Conservation (phyloP, 2,113 vertebrate genomes). For the Neotragus moschatus region DNA sequence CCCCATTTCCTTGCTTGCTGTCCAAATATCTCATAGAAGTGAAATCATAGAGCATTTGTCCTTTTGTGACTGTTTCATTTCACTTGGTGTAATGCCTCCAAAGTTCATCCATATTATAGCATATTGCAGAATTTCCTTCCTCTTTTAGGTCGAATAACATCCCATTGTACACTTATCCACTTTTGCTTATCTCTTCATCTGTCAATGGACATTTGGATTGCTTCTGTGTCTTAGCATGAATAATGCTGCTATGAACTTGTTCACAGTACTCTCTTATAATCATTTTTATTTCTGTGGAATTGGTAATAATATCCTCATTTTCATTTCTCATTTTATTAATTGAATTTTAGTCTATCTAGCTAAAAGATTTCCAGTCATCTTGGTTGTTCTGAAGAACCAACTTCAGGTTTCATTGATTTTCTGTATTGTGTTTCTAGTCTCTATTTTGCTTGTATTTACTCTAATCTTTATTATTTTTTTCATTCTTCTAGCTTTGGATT, state of each 20-base stretch:
- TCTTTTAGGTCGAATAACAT: background rate
- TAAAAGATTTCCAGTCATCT: background rate
- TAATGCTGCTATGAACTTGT: background rate
- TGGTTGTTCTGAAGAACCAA: background rate
- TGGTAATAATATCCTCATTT: background rate
- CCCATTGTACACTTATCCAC: background rate
- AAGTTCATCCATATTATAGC: background rate
- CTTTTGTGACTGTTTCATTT: background rate
- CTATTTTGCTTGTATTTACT: background rate
- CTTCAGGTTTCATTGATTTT: background rate
- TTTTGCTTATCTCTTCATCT: background rate
- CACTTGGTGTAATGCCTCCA: too few species aligned
- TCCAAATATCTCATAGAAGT: background rate
- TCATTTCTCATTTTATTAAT: background rate
- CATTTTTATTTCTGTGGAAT: background rate
- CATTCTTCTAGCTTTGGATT: background rate
- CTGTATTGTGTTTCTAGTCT: background rate
- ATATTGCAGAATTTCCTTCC: background rate
- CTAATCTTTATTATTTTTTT: background rate
- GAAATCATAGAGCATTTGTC: background rate
- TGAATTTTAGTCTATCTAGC: background rate
- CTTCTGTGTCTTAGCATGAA: background rate
- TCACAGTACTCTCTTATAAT: background rate
- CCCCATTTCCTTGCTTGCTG: background rate
- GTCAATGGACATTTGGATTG: background rate